Evolutionary conservation across 2,113 vertebrate species (phyloP).

Genomic region (Leuciscus idus): DNA sequence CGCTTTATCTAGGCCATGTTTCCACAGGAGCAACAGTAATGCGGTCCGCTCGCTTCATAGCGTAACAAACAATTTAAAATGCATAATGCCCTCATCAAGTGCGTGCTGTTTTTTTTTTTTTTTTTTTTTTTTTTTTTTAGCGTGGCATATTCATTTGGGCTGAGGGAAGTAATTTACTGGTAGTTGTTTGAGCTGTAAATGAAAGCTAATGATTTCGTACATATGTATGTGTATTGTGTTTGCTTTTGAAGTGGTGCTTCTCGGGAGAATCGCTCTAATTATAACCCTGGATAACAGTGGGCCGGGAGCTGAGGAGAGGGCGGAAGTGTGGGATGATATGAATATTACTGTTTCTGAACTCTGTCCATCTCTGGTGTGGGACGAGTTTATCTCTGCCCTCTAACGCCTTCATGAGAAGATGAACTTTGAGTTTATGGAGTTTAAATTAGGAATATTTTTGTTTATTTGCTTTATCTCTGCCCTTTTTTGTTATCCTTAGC

Average conservation of each 20-base stretch:
- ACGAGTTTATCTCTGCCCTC: not conserved
- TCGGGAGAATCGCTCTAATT: constrained; percentile 49
- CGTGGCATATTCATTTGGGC: constrained; percentile 30
- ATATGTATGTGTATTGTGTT: constrained; percentile 48
- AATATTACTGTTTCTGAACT: constrained; percentile 38
- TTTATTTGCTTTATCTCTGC: not conserved
- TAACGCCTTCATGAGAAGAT: constrained; percentile 24
- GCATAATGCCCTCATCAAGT: constrained; percentile 46
- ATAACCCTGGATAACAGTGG: constrained; percentile 31
- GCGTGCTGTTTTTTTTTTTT: constrained; percentile 26
- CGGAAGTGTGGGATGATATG: constrained; percentile 6
- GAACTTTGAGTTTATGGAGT: constrained; percentile 16
- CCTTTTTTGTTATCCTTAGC: not conserved
- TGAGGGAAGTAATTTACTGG: constrained; percentile 29
- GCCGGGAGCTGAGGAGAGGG: constrained; percentile 18
- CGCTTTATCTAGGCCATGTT: constrained; percentile 54
- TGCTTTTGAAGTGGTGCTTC: constrained; percentile 52
- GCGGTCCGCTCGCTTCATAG: constrained; percentile 23
- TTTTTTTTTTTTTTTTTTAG: not conserved
- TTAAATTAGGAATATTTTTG: not conserved
- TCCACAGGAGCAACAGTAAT: constrained; percentile 2
- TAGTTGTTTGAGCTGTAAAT: constrained; percentile 45
- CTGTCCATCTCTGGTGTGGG: not conserved
- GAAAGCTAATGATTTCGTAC: constrained; percentile 54
- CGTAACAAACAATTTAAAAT: constrained; percentile 51